Conservation (phyloP, 2,888 invertebrate species). For the Epiblema foenella region DNA sequence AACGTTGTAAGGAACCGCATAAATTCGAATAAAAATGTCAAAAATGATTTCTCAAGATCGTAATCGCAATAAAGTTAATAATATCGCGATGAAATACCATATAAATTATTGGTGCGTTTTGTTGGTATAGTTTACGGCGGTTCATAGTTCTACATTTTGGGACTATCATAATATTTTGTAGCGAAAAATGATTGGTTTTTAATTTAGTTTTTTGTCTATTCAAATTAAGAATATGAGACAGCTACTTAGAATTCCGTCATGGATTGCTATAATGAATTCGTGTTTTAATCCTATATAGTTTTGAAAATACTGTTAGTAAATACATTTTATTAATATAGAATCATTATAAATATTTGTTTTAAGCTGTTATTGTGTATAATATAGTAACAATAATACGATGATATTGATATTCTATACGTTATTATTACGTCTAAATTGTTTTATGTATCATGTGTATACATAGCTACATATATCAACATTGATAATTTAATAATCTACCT, state of each 20-base stretch:
- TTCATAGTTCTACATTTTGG: slow-evolving; percentile 54
- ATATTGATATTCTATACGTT: too few species aligned
- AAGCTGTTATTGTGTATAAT: too few species aligned
- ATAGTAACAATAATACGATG: too few species aligned
- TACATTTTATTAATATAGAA: too few species aligned
- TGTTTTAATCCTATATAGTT: neutral
- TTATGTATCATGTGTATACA: too few species aligned
- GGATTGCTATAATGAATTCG: slow-evolving; percentile 9
- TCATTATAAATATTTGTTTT: too few species aligned
- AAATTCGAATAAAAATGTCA: slow-evolving; percentile 84
- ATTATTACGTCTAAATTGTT: too few species aligned
- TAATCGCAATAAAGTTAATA: slow-evolving; percentile 83
- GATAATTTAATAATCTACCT: too few species aligned
- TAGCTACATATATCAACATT: too few species aligned
- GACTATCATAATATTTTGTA: slow-evolving; percentile 48
- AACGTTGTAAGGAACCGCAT: slow-evolving; percentile 69
- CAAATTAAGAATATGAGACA: slow-evolving; percentile 17
- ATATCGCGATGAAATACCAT: slow-evolving; percentile 81
- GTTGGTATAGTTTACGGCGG: slow-evolving; percentile 75
- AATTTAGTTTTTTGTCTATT: slow-evolving; percentile 26
- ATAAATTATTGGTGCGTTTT: slow-evolving; percentile 78
- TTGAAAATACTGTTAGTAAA: neutral
- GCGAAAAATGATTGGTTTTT: slow-evolving; percentile 47
- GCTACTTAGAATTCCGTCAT: slow-evolving; percentile 21
- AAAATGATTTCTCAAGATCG: slow-evolving; percentile 82